Evolutionary conservation across 2,888 invertebrate species (phyloP).

Genomic region (Phytoseiulus persimilis): DNA sequence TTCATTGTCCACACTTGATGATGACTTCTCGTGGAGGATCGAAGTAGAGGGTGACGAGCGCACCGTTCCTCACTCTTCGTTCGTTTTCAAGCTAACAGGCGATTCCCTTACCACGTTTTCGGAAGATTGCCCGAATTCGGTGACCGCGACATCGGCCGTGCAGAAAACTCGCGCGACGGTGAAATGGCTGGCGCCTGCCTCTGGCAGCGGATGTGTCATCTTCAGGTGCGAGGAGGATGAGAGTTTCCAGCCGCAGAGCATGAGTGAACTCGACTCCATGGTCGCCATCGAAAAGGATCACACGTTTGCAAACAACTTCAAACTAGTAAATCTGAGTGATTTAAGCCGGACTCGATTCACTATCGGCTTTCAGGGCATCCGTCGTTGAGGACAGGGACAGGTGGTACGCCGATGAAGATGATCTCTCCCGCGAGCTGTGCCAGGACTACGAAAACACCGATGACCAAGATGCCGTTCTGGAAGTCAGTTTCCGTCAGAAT

Average conservation of each 20-base stretch:
- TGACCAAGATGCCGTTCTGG: constrained; percentile 9
- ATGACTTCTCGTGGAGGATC: too few species aligned
- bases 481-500: neutral
- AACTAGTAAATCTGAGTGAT: too few species aligned
- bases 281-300: too few species aligned
- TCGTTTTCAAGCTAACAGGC: constrained; percentile 52
- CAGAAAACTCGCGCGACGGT: constrained; percentile 73
- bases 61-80: neutral
- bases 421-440: constrained; percentile 65
- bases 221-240: constrained; percentile 59
- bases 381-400: constrained; percentile 65
- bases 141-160: constrained; percentile 68
- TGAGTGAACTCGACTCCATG: too few species aligned
- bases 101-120: constrained; percentile 71
- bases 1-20: too few species aligned
- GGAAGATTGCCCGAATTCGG: constrained; percentile 71
- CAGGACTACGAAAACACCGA: constrained; percentile 54
- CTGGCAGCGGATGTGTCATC: constrained; percentile 72
- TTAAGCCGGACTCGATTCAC: too few species aligned
- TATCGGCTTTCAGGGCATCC: constrained; percentile 57
- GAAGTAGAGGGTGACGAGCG: too few species aligned
- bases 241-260: too few species aligned
- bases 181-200: constrained; percentile 74
- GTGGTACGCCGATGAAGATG: constrained; percentile 76
- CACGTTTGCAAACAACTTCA: too few species aligned